Conservation (phyloP, 2,113 vertebrate genomes). For the Phalacrocorax carbo region DNA sequence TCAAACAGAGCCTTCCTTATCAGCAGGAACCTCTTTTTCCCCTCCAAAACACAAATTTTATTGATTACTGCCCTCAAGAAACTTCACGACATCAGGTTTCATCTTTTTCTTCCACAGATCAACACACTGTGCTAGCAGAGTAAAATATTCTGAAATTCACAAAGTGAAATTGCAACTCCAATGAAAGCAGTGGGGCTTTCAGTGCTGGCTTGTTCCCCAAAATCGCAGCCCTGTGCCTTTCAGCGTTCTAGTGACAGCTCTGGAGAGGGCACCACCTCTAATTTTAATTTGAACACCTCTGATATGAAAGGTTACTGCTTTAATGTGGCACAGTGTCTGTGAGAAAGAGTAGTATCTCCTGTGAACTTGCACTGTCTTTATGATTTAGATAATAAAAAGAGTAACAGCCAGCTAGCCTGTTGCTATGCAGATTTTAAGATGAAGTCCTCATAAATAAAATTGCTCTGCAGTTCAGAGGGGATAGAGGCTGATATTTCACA, state of each 20-base stretch:
- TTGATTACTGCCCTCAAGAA: neutral
- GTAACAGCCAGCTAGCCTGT: neutral
- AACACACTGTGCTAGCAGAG: neutral
- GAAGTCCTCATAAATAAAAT: neutral
- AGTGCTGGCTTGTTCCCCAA: neutral
- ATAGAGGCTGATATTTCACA: neutral
- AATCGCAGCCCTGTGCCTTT: neutral
- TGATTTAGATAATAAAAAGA: neutral
- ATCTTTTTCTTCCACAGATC: neutral
- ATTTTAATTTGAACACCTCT: neutral
- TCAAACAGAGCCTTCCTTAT: neutral
- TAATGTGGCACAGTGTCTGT: fast-evolving
- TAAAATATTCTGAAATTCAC: neutral
- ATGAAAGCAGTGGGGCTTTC: neutral
- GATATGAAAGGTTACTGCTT: neutral
- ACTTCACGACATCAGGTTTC: neutral
- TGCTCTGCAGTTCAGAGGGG: neutral
- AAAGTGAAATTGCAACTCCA: neutral
- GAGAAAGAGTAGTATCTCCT: neutral
- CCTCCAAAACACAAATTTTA: neutral
- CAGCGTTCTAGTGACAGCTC: neutral
- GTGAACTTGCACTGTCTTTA: neutral
- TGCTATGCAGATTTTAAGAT: neutral
- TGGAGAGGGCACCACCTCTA: neutral
- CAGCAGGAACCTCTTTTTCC: neutral